These are phyloP conservation scores for Rhinatrema bivittatum DNA, from an alignment of 2,797 vertebrate species.

Conservation along the genomic window DNA sequence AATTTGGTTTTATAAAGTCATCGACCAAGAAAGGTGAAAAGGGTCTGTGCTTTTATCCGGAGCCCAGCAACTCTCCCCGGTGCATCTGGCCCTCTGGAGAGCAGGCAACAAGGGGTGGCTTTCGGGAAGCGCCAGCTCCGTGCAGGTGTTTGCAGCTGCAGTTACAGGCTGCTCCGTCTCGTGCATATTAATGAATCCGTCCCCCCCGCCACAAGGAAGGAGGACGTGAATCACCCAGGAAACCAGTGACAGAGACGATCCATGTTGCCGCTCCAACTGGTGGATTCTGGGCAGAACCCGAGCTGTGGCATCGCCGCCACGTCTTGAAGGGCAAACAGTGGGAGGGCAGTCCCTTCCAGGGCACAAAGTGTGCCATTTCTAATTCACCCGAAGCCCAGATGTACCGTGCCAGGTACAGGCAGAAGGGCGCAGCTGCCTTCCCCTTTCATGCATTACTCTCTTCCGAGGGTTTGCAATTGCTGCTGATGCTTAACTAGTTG, in stretches of 20 bases:
- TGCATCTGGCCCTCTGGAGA: too few relatives aligned
- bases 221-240: background rate
- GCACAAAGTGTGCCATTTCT: too few relatives aligned
- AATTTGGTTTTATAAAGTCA: too few relatives aligned
- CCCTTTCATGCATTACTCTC: background rate
- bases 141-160: background rate
- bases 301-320: too few relatives aligned
- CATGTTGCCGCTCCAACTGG: rapidly evolving
- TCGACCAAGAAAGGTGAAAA: too few relatives aligned
- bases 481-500: background rate
- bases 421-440: background rate
- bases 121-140: background rate
- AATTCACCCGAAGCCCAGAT: background rate
- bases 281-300: rapidly evolving
- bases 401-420: background rate
- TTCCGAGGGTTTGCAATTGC: background rate
- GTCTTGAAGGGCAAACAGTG: too few relatives aligned
- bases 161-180: background rate
- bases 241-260: background rate
- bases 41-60: too few relatives aligned
- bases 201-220: too few relatives aligned
- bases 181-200: rapidly evolving
- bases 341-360: too few relatives aligned
- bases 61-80: too few relatives aligned
- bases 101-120: too few relatives aligned